Percentiles rank a stretch among this genome's conserved stretches.
Evolutionary conservation across 2,797 vertebrate genomes (phyloP).

Genomic region (Coranthus polyacanthus): DNA sequence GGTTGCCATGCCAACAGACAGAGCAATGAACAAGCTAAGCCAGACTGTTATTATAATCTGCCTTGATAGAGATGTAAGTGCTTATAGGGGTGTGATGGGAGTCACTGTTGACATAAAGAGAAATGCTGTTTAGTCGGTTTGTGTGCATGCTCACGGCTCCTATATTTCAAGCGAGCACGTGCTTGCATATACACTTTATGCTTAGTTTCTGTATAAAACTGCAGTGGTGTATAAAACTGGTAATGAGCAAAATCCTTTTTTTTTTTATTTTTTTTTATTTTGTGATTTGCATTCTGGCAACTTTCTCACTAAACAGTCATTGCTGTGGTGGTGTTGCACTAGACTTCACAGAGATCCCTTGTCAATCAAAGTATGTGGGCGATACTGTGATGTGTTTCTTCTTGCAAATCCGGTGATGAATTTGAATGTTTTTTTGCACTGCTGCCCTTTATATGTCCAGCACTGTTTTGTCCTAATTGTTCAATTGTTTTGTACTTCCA

Average conservation of each 20-base stretch:
- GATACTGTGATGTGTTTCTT: constrained; percentile 36
- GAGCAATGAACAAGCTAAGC: constrained; percentile 66
- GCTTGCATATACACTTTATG: not conserved
- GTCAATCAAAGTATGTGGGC: constrained; percentile 75
- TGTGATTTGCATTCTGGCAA: constrained; percentile 40
- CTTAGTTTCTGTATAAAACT: constrained; percentile 8
- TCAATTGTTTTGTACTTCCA: constrained; percentile 14
- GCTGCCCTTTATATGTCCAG: constrained; percentile 29
- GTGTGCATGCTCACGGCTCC: constrained; percentile 11
- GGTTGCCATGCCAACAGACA: constrained; percentile 82
- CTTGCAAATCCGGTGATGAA: constrained; percentile 22
- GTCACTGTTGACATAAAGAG: constrained; percentile 54
- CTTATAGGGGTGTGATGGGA: constrained; percentile 59
- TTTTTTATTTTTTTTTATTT: constrained; percentile 20
- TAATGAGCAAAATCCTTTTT: constrained; percentile 12
- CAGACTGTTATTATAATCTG: constrained; percentile 62
- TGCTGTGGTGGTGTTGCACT: constrained; percentile 37
- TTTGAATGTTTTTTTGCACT: constrained; percentile 19
- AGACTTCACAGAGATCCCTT: constrained; percentile 43
- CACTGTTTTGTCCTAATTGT: constrained; percentile 18
- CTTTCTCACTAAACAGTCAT: constrained; percentile 8
- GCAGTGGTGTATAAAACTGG: constrained; percentile 21
- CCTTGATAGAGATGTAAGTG: constrained; percentile 51
- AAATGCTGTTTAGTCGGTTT: constrained; percentile 50
- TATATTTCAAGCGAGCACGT: not conserved